Percentiles rank a stretch among this genome's conserved stretches.
Evolutionary conservation across 2,888 invertebrate species (phyloP).

Genomic region (Volucella inflata): DNA sequence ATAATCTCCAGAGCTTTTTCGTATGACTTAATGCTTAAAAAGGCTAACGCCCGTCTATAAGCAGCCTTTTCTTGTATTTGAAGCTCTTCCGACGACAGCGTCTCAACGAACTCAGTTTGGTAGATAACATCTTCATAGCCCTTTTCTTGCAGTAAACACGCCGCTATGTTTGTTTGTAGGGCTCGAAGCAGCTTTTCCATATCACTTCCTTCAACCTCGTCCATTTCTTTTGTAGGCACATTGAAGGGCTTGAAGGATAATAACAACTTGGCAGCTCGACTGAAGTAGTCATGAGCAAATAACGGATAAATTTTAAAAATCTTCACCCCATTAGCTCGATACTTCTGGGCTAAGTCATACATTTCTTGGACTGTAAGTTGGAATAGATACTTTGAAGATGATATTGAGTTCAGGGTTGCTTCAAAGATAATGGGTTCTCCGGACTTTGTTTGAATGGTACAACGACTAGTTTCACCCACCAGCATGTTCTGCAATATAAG

Average conservation of each 20-base stretch:
- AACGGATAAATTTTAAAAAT: constrained; percentile 87
- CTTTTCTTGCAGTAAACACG: constrained; percentile 89
- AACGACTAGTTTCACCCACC: constrained; percentile 84
- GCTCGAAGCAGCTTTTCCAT: constrained; percentile 87
- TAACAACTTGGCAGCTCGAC: constrained; percentile 89
- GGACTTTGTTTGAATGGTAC: constrained; percentile 81
- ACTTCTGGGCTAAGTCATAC: constrained; percentile 82
- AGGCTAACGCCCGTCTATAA: constrained; percentile 84
- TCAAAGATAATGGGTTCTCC: constrained; percentile 79
- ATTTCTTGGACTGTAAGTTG: constrained; percentile 83
- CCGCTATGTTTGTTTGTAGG: constrained; percentile 92
- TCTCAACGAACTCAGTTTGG: constrained; percentile 85
- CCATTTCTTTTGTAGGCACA: constrained; percentile 83
- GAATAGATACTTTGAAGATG: constrained; percentile 83
- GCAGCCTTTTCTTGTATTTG: constrained; percentile 84
- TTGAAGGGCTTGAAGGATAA: constrained; percentile 86
- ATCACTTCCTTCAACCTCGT: constrained; percentile 82
- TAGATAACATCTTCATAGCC: constrained; percentile 88
- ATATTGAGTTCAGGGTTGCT: constrained; percentile 82
- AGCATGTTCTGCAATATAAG: constrained; percentile 84
- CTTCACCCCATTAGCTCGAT: constrained; percentile 85
- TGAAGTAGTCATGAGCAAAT: constrained; percentile 90
- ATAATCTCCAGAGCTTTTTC: constrained; percentile 87
- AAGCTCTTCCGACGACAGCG: constrained; percentile 75
- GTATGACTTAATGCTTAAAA: constrained; percentile 86